Percentiles rank a stretch among this genome's conserved stretches.
phyloP scores from a whole-genome alignment of 1,140 invertebrate genomes.

The Conus ventricosus region DNA sequence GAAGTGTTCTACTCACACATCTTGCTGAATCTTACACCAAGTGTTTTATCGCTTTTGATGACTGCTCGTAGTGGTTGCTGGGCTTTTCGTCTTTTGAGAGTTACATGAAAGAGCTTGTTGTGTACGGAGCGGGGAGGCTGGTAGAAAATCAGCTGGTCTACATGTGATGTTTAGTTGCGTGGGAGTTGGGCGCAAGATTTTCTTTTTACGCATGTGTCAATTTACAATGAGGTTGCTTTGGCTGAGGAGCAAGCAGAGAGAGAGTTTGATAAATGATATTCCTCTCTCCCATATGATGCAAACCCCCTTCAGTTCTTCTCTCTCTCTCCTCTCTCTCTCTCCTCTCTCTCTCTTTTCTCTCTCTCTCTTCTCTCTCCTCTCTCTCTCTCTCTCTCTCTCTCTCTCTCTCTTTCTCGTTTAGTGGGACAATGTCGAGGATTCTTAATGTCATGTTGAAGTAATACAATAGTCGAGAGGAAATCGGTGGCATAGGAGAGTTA shows the following conservation, averaged over 20 bases:
- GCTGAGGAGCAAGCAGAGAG: not conserved
- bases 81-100: not conserved
- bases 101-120: not conserved
- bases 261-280: not conserved
- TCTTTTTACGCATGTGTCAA: not conserved
- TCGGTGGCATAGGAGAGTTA: no score
- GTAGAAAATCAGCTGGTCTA: not conserved
- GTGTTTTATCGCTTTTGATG: not conserved
- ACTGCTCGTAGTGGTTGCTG: not conserved
- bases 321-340: no score
- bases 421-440: no score
- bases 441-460: no score
- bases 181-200: not conserved
- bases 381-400: not conserved
- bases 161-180: not conserved
- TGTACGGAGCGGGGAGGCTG: not conserved
- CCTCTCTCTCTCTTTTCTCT: not conserved
- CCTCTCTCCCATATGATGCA: no score
- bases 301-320: no score
- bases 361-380: not conserved
- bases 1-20: not conserved
- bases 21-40: not conserved
- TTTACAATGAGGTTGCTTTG: not conserved
- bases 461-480: no score
- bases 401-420: not conserved